phyloP scores from a whole-genome alignment of 2,888 invertebrate genomes.

The Pseudococcus jackbeardsleyi region DNA sequence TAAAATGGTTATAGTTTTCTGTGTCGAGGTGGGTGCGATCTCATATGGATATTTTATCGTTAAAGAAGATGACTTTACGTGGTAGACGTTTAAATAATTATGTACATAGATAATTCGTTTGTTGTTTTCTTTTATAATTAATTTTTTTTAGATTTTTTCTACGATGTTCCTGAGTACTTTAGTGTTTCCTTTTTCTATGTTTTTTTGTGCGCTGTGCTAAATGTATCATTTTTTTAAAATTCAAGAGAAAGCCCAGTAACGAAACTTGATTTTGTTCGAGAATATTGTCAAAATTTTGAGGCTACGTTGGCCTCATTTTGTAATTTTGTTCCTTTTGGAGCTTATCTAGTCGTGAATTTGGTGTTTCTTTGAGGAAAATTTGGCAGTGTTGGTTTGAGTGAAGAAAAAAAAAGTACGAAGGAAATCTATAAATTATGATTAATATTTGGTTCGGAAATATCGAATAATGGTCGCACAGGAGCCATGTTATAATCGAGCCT shows the following conservation, averaged over 20 bases:
- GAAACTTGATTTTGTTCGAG: too few species aligned
- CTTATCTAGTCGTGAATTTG: background rate
- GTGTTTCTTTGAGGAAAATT: background rate
- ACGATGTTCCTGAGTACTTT: constrained; percentile 25
- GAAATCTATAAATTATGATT: background rate
- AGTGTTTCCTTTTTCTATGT: background rate
- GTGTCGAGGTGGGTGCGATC: background rate
- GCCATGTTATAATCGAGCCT: background rate
- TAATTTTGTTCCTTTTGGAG: background rate
- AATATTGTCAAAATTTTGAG: too few species aligned
- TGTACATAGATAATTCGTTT: constrained; percentile 22
- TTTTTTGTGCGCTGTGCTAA: background rate
- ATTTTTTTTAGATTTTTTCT: background rate
- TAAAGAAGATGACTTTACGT: background rate
- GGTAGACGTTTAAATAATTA: background rate
- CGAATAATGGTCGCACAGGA: background rate
- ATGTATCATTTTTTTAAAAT: background rate
- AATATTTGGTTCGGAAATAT: background rate
- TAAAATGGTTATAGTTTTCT: background rate
- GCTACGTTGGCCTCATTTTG: too few species aligned
- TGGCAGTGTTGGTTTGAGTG: background rate
- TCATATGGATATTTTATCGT: background rate
- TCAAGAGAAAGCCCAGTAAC: too few species aligned
- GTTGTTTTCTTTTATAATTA: background rate
- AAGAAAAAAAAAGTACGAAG: too few species aligned